A percentile compares a stretch with the other conserved stretches of the same genome.
Evolutionary conservation across 2,888 invertebrate genomes (phyloP).

Genomic region (Oscheius sp.): DNA sequence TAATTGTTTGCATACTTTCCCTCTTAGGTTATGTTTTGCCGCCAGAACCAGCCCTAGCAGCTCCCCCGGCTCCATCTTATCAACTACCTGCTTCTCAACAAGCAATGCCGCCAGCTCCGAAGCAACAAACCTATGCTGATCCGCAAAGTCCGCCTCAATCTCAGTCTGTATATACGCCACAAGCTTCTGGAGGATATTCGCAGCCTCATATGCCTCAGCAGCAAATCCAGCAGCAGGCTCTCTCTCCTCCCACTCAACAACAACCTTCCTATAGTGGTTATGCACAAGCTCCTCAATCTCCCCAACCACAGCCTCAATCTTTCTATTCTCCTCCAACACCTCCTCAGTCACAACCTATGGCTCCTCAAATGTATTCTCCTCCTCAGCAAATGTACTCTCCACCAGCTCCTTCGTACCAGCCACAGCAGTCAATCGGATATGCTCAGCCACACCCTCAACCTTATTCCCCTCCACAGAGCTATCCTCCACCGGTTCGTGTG

Average conservation of each 20-base stretch:
- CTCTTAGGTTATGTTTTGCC: background rate
- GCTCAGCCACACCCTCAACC: background rate
- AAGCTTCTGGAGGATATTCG: background rate
- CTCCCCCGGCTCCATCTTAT: background rate
- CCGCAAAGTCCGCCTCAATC: conserved; percentile 8
- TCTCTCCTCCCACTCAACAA: background rate
- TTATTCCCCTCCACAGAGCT: background rate
- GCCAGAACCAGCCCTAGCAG: background rate
- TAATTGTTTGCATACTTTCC: background rate
- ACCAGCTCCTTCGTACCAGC: background rate
- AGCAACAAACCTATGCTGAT: conserved; percentile 2
- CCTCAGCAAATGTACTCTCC: background rate
- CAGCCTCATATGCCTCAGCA: background rate
- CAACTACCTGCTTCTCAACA: background rate
- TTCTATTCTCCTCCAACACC: conserved; percentile 5
- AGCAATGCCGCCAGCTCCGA: background rate
- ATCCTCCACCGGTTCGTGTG: background rate
- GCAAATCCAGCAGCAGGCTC: background rate
- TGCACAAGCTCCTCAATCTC: background rate
- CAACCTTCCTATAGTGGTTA: background rate
- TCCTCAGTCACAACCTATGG: background rate
- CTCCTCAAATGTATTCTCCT: background rate
- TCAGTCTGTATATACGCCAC: background rate
- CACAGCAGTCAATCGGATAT: background rate
- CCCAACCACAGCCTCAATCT: background rate